These are phyloP conservation scores for Rhopalosiphum padi DNA, from an alignment of 1,140 invertebrate species.

Conservation along the genomic window DNA sequence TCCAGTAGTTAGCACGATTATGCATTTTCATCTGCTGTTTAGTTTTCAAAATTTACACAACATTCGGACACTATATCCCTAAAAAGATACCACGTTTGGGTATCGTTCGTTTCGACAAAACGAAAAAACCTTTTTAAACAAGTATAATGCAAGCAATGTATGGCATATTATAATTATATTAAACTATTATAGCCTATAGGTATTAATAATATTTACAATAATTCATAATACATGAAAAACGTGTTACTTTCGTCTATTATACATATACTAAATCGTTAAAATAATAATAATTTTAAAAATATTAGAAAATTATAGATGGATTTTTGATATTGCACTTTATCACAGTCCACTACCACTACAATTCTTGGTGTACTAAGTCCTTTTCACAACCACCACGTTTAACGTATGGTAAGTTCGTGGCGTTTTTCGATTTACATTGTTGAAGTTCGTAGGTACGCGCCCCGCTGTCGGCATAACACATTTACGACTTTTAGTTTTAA, in stretches of 20 bases:
- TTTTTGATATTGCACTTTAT: not conserved
- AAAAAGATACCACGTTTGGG: not conserved
- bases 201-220: not conserved
- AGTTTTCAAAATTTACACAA: not conserved
- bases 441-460: no score
- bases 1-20: no score
- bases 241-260: not conserved
- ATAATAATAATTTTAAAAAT: not conserved
- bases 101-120: not conserved
- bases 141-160: not conserved
- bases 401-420: no score
- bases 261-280: not conserved
- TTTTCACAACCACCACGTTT: no score
- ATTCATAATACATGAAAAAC: not conserved
- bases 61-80: not conserved
- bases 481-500: no score
- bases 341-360: no score
- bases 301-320: not conserved
- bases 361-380: no score
- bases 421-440: no score
- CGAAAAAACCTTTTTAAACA: not conserved
- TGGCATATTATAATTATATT: not conserved
- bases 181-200: not conserved
- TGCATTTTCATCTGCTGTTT: no score
- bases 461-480: no score